Evolutionary conservation across 2,113 vertebrate species (phyloP).

Genomic region (Misgurnus anguillicaudatus): DNA sequence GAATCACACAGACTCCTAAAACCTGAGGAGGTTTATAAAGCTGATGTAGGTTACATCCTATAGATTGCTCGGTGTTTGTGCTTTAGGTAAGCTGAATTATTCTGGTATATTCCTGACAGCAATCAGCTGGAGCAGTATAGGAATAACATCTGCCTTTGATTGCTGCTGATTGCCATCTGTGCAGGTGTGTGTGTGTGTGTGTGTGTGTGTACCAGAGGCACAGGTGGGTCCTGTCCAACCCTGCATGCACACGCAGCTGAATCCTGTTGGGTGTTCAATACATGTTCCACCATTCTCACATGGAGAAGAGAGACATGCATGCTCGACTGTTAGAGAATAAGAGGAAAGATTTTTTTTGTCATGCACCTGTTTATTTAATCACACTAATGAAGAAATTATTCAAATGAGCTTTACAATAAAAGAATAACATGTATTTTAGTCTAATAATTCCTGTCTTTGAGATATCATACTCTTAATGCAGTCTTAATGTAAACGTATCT

Average conservation of each 20-base stretch:
- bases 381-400: too few species aligned
- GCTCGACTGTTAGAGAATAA: constrained; percentile 68
- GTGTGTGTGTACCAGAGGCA: constrained; percentile 63
- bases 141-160: constrained; percentile 38
- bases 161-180: constrained; percentile 38
- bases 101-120: constrained; percentile 21
- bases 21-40: neutral
- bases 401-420: too few species aligned
- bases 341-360: neutral
- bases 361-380: too few species aligned
- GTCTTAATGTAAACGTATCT: neutral
- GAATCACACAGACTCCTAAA: neutral
- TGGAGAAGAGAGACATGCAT: constrained; percentile 77
- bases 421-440: too few species aligned
- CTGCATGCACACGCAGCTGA: constrained; percentile 72
- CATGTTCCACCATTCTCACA: constrained; percentile 75
- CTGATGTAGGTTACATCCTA: neutral
- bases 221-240: constrained; percentile 77
- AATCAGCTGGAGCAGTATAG: constrained; percentile 25
- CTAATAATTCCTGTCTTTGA: neutral
- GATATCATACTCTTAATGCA: neutral
- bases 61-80: constrained; percentile 36
- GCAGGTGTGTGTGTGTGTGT: neutral
- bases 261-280: constrained; percentile 70
- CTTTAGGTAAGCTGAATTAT: constrained; percentile 36